Percentiles rank a stretch among this genome's conserved stretches.
Conservation (phyloP, 2,888 invertebrate genomes). For the Sialis lutaria region DNA sequence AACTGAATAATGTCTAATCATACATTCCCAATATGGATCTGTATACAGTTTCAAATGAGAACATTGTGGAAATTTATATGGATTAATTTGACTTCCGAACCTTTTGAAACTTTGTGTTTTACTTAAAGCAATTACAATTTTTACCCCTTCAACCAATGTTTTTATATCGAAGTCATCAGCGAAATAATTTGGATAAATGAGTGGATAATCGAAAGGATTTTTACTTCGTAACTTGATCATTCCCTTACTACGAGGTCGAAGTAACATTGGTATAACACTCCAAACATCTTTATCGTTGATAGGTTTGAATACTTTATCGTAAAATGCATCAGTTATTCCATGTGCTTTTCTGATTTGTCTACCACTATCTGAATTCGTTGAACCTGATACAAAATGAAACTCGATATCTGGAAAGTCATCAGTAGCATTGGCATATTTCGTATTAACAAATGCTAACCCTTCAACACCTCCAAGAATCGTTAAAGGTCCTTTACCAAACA, state of each 20-base stretch:
- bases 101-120: constrained; percentile 58
- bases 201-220: constrained; percentile 75
- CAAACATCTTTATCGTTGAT: constrained; percentile 63
- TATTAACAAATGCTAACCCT: constrained; percentile 76
- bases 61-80: constrained; percentile 62
- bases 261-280: constrained; percentile 68
- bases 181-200: constrained; percentile 86
- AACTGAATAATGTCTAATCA: constrained; percentile 65
- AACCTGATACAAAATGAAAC: constrained; percentile 75
- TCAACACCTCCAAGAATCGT: constrained; percentile 82
- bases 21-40: constrained; percentile 74
- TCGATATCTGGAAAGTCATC: constrained; percentile 81
- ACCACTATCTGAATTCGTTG: constrained; percentile 74
- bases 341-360: constrained; percentile 64
- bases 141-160: constrained; percentile 68
- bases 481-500: constrained; percentile 66
- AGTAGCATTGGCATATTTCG: constrained; percentile 61
- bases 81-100: constrained; percentile 53
- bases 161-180: constrained; percentile 58
- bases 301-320: constrained; percentile 53
- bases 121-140: constrained; percentile 66
- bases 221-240: constrained; percentile 61
- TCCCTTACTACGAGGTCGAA: constrained; percentile 75
- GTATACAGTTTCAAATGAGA: constrained; percentile 44
- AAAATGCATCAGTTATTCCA: constrained; percentile 57